Percentiles rank a stretch among this genome's conserved stretches.
Evolutionary conservation across 2,113 vertebrate genomes (phyloP).

Genomic region (Astatotilapia flaviijosephi): DNA sequence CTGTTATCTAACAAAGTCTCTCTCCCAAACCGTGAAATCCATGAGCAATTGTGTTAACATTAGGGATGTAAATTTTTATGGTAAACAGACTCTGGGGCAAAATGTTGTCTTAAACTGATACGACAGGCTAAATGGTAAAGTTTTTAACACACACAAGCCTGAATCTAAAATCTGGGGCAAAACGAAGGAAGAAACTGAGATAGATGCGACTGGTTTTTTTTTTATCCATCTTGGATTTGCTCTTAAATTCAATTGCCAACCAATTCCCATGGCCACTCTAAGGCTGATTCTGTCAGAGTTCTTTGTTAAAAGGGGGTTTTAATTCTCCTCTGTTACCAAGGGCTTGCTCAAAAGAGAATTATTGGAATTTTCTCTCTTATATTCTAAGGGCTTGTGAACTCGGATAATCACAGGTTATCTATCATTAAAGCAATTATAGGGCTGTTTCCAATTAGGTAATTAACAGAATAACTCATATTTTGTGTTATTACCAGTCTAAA

Average conservation of each 20-base stretch:
- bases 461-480: not conserved
- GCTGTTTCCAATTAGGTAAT: not conserved
- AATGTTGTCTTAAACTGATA: not conserved
- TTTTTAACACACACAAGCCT: not conserved
- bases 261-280: not conserved
- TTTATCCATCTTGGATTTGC: not conserved
- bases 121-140: not conserved
- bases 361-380: not conserved
- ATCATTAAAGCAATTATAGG: not conserved
- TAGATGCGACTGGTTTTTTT: accelerated
- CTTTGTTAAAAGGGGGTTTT: not conserved
- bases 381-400: not conserved
- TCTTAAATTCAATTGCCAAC: not conserved
- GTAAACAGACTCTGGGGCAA: not conserved
- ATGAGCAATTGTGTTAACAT: not conserved
- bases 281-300: not conserved
- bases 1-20: not conserved
- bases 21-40: not conserved
- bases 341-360: not conserved
- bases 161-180: not conserved
- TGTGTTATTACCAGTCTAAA: not conserved
- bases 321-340: not conserved
- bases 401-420: not conserved
- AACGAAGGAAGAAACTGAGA: not conserved
- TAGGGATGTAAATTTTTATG: not conserved